These are phyloP conservation scores for Ctenopoma kingsleyae DNA, from an alignment of 2,797 vertebrate genomes.

Conservation along the genomic window DNA sequence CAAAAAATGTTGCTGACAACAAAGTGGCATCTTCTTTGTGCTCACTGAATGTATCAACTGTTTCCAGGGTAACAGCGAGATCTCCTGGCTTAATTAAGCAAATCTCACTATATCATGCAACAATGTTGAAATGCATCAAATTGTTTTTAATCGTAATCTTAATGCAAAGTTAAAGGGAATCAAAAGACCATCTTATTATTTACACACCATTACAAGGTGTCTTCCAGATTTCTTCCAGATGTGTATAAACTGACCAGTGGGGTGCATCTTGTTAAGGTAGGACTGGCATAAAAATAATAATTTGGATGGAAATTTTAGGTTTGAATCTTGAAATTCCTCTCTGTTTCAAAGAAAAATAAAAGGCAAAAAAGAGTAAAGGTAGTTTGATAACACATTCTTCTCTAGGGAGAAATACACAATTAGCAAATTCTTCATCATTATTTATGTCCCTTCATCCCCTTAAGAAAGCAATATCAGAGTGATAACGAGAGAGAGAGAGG, in stretches of 20 bases:
- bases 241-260: background rate
- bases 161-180: slow-evolving; percentile 2
- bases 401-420: slow-evolving; percentile 25
- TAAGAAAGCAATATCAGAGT: slow-evolving; percentile 19
- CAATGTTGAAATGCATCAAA: slow-evolving; percentile 2
- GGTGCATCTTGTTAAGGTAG: background rate
- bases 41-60: slow-evolving; percentile 28
- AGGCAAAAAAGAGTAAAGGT: background rate
- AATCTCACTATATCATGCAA: background rate
- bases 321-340: background rate
- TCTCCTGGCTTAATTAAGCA: background rate
- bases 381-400: slow-evolving; percentile 22
- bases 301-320: background rate
- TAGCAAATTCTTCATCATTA: slow-evolving; percentile 24
- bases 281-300: background rate
- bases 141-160: slow-evolving; percentile 27
- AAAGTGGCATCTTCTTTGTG: slow-evolving; percentile 42
- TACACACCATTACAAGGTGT: background rate
- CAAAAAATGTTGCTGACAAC: slow-evolving; percentile 46
- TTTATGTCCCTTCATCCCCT: slow-evolving; percentile 6
- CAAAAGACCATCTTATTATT: background rate
- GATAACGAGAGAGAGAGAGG: slow-evolving; percentile 29
- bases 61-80: slow-evolving; percentile 26
- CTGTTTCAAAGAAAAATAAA: slow-evolving; percentile 1
- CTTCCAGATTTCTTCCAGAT: background rate